A percentile compares a stretch with the other conserved stretches of the same genome.
These are phyloP conservation scores for Typhlichthys eigenmanni DNA, from an alignment of 2,797 vertebrate species.

Conservation along the genomic window DNA sequence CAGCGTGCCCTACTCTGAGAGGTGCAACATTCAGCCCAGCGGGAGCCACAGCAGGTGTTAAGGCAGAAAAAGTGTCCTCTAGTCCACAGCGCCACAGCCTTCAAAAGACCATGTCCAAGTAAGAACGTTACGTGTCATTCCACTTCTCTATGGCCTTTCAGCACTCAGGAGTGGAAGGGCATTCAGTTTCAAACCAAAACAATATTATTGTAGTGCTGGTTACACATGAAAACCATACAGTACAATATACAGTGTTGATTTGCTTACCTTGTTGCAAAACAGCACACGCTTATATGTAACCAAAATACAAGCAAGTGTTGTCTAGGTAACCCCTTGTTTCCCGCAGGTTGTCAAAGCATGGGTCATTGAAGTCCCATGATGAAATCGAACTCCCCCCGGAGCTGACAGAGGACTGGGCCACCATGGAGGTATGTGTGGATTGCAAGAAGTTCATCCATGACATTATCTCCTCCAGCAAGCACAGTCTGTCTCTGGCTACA, in stretches of 20 bases:
- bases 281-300: too few species aligned
- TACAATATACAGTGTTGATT: too few species aligned
- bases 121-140: constrained; percentile 22
- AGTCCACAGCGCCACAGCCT: constrained; percentile 82
- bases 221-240: too few species aligned
- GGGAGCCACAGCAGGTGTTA: constrained; percentile 43
- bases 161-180: too few species aligned
- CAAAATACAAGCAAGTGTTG: too few species aligned
- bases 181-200: too few species aligned
- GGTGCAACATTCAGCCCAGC: constrained; percentile 20
- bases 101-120: constrained; percentile 81
- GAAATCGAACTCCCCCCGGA: constrained; percentile 90
- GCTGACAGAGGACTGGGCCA: constrained; percentile 95
- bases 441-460: constrained; percentile 98
- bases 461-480: constrained; percentile 95
- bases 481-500: constrained; percentile 94
- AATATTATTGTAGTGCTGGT: too few species aligned
- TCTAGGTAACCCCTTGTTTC: constrained; percentile 1
- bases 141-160: too few species aligned
- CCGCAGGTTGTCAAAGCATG: constrained; percentile 86
- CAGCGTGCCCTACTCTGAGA: background rate
- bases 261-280: too few species aligned
- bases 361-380: constrained; percentile 85
- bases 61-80: constrained; percentile 81
- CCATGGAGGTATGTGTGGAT: constrained; percentile 99